Evolutionary conservation across 1,140 invertebrate genomes (phyloP), one percentile per base, ranked within the genome.

Genomic region (Drosophila sp.): DNA sequence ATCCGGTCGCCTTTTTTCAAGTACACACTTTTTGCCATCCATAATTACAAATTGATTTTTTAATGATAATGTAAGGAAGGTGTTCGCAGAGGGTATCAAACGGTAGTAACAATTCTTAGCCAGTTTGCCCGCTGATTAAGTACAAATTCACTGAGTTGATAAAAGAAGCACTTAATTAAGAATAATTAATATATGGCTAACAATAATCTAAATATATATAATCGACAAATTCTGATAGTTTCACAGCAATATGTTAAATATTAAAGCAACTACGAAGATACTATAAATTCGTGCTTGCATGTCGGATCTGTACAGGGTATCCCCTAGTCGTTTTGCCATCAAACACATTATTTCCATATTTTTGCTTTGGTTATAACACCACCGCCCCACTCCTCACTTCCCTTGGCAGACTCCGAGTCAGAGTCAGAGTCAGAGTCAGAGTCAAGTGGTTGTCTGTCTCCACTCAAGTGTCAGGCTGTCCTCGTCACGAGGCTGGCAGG

Each of bases 41-140:
- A 80, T 84, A 86, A 84, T 84, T 86, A 75, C 75, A 81, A 78
- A 86, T 81, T 77, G 81, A 86, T 84, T 84, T 80, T 83, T 84
- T 86, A 57, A 54, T 76, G 63, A 76, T 64, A 76, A 78, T 76
- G 66, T 76, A 76, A 74, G 58, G 48, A 43, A 54, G 38, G 36
- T 34, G 6, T 9, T 63, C n/a, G 27, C 29, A 57, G 27, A 13
- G 36, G 0, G 36, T 36, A 13, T n/a, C 27, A 29, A 29, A 29
- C 1, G 21, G 21, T 21, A 21, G 21, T 4, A 21, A n/a, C n/a
- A n/a, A n/a, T n/a, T n/a, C n/a, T n/a, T n/a, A n/a, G n/a, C n/a
- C n/a, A n/a, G n/a, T n/a, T n/a, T n/a, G n/a, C n/a, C n/a, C n/a
- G n/a, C n/a, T n/a, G 21, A 21, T 21, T 21, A 21, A 21, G 21